phyloP scores from a whole-genome alignment of 2,888 invertebrate genomes.

The Synanthedon tipuliformis region DNA sequence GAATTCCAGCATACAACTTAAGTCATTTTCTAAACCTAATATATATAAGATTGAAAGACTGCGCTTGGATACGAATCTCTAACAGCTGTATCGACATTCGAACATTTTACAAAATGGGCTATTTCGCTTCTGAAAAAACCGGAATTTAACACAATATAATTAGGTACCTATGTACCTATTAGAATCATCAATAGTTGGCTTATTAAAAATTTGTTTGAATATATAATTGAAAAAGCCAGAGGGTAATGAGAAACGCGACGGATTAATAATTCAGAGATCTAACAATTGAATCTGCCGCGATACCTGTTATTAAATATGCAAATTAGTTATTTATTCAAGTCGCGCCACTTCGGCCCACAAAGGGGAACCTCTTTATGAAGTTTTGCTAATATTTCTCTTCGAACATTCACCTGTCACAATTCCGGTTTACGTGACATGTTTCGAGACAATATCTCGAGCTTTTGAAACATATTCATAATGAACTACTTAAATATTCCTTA shows the following conservation, averaged over 20 bases:
- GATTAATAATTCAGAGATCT: slow-evolving; percentile 53
- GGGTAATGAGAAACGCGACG: slow-evolving; percentile 43
- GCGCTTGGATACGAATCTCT: too few relatives aligned
- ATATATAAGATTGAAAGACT: too few relatives aligned
- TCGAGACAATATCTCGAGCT: not conserved
- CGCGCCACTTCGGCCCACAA: slow-evolving; percentile 23
- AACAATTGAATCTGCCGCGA: slow-evolving; percentile 46
- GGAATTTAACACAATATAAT: too few relatives aligned
- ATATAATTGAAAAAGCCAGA: slow-evolving; percentile 43
- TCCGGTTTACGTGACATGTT: slow-evolving; percentile 9
- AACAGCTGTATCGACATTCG: too few relatives aligned
- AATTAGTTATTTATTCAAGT: slow-evolving; percentile 66
- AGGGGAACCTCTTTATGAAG: slow-evolving; percentile 29
- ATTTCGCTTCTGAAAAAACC: too few relatives aligned
- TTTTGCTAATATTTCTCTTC: slow-evolving; percentile 11
- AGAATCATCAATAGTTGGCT: slow-evolving; percentile 7
- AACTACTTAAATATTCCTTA: slow-evolving; percentile 4
- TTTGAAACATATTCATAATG: slow-evolving; percentile 1
- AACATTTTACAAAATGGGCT: too few relatives aligned
- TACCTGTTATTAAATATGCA: slow-evolving; percentile 50
- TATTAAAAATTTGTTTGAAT: slow-evolving; percentile 55
- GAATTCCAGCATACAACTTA: too few relatives aligned
- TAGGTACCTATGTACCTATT: too few relatives aligned
- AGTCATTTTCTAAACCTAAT: too few relatives aligned
- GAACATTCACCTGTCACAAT: not conserved